Conservation (phyloP, 2,888 invertebrate genomes). For the Eupithecia exiguata region DNA sequence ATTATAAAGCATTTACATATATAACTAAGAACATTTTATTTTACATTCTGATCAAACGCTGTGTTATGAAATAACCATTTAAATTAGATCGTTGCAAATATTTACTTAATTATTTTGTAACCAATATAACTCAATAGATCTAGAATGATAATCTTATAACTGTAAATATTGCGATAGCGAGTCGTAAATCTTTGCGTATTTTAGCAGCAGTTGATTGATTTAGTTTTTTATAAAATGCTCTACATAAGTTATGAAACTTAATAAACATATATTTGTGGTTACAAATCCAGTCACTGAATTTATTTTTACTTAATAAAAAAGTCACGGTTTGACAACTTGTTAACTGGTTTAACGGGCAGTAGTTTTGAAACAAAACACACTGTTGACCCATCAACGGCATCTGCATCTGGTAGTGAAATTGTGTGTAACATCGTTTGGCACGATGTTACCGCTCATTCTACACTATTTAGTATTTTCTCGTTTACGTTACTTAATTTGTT, state of each 20-base stretch:
- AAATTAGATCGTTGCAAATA: constrained; percentile 1
- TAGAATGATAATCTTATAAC: not conserved
- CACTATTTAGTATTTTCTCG: constrained; percentile 11
- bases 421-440: constrained; percentile 16
- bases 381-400: constrained; percentile 9
- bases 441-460: constrained; percentile 8
- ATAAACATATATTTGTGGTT: not conserved
- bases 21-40: not conserved
- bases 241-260: not conserved
- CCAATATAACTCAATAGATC: not conserved
- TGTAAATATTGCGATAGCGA: not conserved
- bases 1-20: not conserved
- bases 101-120: constrained; percentile 4
- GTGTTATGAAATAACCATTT: not conserved
- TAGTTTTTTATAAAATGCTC: not conserved
- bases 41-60: not conserved
- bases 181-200: not conserved
- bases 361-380: constrained; percentile 24
- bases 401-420: constrained; percentile 22
- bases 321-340: constrained; percentile 11
- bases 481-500: constrained; percentile 9
- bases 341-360: constrained; percentile 7
- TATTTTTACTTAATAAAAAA: not conserved
- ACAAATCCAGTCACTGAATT: not conserved
- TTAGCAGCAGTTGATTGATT: not conserved